phyloP scores from a whole-genome alignment of 2,888 invertebrate genomes.

The Dryococelus australis region DNA sequence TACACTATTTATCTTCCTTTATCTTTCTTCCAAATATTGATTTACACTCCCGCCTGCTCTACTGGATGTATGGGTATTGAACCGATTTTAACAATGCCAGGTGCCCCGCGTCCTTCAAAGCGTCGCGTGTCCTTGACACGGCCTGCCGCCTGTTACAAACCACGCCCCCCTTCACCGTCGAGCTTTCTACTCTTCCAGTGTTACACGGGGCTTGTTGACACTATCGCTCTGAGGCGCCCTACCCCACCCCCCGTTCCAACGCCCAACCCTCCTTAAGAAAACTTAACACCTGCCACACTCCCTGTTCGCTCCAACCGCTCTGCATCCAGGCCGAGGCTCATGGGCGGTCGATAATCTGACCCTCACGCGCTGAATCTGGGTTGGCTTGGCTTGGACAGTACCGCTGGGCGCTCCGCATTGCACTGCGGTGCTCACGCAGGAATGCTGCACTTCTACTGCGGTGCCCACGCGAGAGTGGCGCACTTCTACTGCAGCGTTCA shows the following conservation, averaged over 20 bases:
- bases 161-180: no score
- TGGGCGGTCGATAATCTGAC: not conserved
- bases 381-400: not conserved
- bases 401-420: not conserved
- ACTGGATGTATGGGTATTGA: not conserved
- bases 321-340: not conserved
- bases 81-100: no score
- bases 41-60: no score
- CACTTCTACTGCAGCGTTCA: not conserved
- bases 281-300: not conserved
- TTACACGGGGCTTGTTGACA: not conserved
- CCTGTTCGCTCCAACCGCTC: not conserved
- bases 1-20: no score
- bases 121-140: no score
- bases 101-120: no score
- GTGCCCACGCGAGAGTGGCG: not conserved
- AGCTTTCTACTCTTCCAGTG: no score
- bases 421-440: not conserved
- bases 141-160: no score
- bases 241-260: not conserved
- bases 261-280: no score
- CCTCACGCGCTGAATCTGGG: constrained; percentile 16
- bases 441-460: not conserved
- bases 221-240: not conserved
- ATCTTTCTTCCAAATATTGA: no score